Percentiles rank a stretch among this genome's conserved stretches.
Conservation (phyloP, 2,797 vertebrate genomes). For the Betta splendens region DNA sequence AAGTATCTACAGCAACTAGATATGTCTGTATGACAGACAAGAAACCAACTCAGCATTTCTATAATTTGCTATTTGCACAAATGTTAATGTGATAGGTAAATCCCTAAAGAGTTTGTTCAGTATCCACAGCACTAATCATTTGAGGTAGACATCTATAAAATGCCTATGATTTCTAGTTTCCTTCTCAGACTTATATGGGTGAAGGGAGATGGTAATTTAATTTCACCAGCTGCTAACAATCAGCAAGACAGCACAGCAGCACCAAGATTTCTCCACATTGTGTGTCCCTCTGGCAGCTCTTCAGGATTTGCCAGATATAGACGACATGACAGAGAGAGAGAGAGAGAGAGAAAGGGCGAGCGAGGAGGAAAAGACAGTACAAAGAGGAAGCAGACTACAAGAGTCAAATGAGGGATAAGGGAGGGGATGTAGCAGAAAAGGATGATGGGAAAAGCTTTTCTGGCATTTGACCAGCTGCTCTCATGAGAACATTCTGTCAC, state of each 20-base stretch:
- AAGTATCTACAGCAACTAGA: too few species aligned
- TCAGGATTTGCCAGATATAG: slow-evolving; percentile 70
- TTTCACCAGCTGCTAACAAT: slow-evolving; percentile 77
- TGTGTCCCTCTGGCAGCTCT: slow-evolving; percentile 70
- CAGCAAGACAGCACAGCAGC: slow-evolving; percentile 63
- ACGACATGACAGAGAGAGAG: slow-evolving; percentile 34
- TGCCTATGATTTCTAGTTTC: slow-evolving; percentile 31
- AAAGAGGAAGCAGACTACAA: slow-evolving; percentile 15
- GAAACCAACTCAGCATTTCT: not conserved
- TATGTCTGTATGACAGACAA: too few species aligned
- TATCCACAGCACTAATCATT: slow-evolving; percentile 59
- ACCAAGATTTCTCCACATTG: slow-evolving; percentile 67
- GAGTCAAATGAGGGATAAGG: slow-evolving; percentile 24
- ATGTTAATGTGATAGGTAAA: slow-evolving; percentile 55
- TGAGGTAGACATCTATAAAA: slow-evolving; percentile 31
- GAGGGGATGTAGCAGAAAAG: slow-evolving; percentile 39
- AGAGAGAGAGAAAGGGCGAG: slow-evolving; percentile 7
- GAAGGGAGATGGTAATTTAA: slow-evolving; percentile 62
- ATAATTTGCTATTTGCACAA: slow-evolving; percentile 64
- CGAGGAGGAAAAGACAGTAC: not conserved
- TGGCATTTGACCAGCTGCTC: slow-evolving; percentile 67
- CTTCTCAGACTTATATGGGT: slow-evolving; percentile 57
- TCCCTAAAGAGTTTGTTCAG: slow-evolving; percentile 57
- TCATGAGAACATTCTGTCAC: slow-evolving; percentile 71
- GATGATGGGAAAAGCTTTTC: slow-evolving; percentile 50